Conservation (phyloP, 2,113 vertebrate genomes). For the Phylloscopus trochilus region DNA sequence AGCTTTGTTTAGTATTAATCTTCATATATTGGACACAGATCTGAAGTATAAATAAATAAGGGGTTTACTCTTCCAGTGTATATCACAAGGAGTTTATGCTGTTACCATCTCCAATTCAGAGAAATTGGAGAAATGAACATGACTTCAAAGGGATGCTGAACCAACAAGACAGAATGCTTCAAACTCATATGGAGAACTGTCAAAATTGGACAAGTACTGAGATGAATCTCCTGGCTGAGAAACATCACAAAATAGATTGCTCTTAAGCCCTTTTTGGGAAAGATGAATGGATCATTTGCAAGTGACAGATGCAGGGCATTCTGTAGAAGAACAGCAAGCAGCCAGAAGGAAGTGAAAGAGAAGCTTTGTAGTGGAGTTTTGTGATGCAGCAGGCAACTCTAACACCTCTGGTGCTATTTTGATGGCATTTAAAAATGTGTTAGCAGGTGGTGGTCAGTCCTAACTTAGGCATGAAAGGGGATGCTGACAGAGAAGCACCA, state of each 20-base stretch:
- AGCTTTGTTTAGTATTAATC: background rate
- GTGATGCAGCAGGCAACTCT: background rate
- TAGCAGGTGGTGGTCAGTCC: background rate
- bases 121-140: background rate
- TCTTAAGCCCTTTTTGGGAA: background rate
- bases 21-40: background rate
- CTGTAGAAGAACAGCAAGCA: background rate
- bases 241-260: background rate
- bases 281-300: background rate
- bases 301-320: background rate
- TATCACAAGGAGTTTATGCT: background rate
- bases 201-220: background rate
- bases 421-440: background rate
- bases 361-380: background rate
- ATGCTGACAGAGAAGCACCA: background rate
- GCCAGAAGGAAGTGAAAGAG: background rate
- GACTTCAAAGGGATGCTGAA: background rate
- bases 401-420: background rate
- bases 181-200: background rate
- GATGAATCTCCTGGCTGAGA: background rate
- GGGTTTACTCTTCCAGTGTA: background rate
- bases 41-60: background rate
- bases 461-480: background rate
- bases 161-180: background rate
- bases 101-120: background rate